Conservation (phyloP, 2,797 vertebrate species). For the Triplophysa yarkandensis region DNA sequence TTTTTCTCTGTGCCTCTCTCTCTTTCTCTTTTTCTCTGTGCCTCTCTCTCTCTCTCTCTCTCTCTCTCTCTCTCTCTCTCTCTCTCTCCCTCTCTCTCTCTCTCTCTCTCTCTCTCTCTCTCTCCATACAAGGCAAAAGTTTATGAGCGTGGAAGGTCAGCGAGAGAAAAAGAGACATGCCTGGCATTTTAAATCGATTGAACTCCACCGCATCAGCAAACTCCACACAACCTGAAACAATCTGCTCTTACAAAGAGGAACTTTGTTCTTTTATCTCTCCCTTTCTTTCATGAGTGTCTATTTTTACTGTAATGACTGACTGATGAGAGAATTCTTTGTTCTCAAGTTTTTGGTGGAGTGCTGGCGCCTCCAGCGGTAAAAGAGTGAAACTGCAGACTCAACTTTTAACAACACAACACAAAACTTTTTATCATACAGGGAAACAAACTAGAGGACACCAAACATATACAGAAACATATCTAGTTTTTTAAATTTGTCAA, state of each 20-base stretch:
- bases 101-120: conserved; percentile 18
- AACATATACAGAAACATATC: no score
- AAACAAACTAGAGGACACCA: no score
- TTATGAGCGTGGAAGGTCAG: conserved; percentile 40
- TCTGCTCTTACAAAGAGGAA: conserved; percentile 30
- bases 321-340: conserved; percentile 70
- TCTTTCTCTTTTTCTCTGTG: conserved; percentile 11
- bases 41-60: conserved; percentile 16
- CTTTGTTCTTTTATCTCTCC: conserved; percentile 42
- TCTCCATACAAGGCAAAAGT: conserved; percentile 73
- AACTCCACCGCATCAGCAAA: conserved; percentile 38
- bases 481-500: no score
- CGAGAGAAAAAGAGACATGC: conserved; percentile 28
- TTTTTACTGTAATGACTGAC: conserved; percentile 76
- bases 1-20: conserved; percentile 19
- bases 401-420: conserved; percentile 51
- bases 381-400: conserved; percentile 57
- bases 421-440: conserved; percentile 36
- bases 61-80: conserved; percentile 13
- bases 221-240: conserved; percentile 34
- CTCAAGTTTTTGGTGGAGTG: conserved; percentile 66
- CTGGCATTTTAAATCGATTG: conserved; percentile 14
- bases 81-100: conserved; percentile 18
- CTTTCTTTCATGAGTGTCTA: conserved; percentile 62
- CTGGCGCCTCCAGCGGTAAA: conserved; percentile 79